Evolutionary conservation across 2,888 invertebrate species (phyloP).

Genomic region (Philopedon plagiatum): DNA sequence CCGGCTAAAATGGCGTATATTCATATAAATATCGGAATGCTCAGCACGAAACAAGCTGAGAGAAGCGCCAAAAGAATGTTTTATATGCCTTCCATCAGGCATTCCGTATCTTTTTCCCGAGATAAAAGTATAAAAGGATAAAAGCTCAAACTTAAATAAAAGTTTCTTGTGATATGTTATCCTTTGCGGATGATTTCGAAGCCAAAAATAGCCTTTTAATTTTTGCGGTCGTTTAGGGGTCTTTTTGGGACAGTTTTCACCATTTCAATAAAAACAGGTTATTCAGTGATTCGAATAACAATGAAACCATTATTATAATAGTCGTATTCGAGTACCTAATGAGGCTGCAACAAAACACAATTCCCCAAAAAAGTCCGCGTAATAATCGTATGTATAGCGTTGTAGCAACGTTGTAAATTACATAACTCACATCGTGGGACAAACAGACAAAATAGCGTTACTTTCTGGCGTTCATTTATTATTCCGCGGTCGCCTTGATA

Average conservation of each 20-base stretch:
- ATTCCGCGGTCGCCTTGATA: constrained; percentile 14
- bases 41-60: constrained; percentile 27
- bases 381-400: too few relatives aligned
- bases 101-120: constrained; percentile 24
- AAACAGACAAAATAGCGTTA: too few relatives aligned
- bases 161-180: constrained; percentile 20
- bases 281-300: too few relatives aligned
- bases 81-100: constrained; percentile 41
- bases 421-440: too few relatives aligned
- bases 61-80: constrained; percentile 43
- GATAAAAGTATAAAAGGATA: constrained; percentile 40
- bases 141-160: constrained; percentile 32
- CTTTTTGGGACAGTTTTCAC: constrained; percentile 1
- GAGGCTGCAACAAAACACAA: too few relatives aligned
- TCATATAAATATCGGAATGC: constrained; percentile 46
- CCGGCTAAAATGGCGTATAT: constrained; percentile 38
- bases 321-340: too few relatives aligned
- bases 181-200: background rate
- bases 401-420: too few relatives aligned
- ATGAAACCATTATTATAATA: too few relatives aligned
- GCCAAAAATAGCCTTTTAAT: constrained; percentile 20
- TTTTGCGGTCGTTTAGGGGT: background rate
- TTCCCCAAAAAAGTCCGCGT: too few relatives aligned
- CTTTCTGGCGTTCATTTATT: constrained; percentile 25
- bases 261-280: background rate